Evolutionary conservation across 2,113 vertebrate species (phyloP).

Genomic region (Proterorhinus semilunaris): DNA sequence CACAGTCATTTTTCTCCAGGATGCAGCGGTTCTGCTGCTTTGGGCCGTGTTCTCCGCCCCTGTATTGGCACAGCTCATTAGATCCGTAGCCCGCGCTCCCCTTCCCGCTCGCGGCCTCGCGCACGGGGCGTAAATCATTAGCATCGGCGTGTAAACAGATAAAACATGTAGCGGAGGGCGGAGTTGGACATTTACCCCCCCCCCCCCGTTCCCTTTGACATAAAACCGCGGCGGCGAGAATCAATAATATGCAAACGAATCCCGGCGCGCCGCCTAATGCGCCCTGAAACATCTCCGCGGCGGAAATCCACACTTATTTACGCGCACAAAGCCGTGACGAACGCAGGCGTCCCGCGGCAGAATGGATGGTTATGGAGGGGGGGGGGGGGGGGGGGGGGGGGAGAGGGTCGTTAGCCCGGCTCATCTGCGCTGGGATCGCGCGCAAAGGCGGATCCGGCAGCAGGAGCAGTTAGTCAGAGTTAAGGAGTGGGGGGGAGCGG

Average conservation of each 20-base stretch:
- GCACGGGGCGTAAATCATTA: slow-evolving; percentile 33
- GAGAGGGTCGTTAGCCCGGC: slow-evolving; percentile 32
- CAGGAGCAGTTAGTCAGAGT: slow-evolving; percentile 51
- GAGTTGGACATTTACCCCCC: neutral
- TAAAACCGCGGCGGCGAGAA: slow-evolving; percentile 27
- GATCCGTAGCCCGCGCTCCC: slow-evolving; percentile 14
- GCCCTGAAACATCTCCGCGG: slow-evolving; percentile 39
- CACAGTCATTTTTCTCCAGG: neutral
- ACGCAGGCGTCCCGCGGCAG: slow-evolving; percentile 48
- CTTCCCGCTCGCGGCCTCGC: neutral
- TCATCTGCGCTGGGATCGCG: slow-evolving; percentile 54
- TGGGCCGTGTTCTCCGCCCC: neutral
- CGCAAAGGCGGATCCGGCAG: slow-evolving; percentile 7
- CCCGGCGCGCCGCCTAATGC: slow-evolving; percentile 33
- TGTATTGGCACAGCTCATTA: neutral
- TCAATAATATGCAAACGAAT: slow-evolving; percentile 49
- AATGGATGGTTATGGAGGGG: slow-evolving; percentile 42
- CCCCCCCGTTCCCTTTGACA: neutral
- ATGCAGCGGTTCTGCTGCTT: neutral
- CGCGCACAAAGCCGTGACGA: slow-evolving; percentile 27
- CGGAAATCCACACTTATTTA: slow-evolving; percentile 47
- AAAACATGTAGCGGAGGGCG: slow-evolving; percentile 9
- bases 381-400: neutral
- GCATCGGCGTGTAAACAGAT: slow-evolving; percentile 13
- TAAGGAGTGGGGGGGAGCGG: slow-evolving; percentile 22